Percentiles rank a stretch among this genome's conserved stretches.
These are phyloP conservation scores for Knipowitschia caucasica DNA, from an alignment of 2,797 vertebrate genomes.

Conservation along the genomic window DNA sequence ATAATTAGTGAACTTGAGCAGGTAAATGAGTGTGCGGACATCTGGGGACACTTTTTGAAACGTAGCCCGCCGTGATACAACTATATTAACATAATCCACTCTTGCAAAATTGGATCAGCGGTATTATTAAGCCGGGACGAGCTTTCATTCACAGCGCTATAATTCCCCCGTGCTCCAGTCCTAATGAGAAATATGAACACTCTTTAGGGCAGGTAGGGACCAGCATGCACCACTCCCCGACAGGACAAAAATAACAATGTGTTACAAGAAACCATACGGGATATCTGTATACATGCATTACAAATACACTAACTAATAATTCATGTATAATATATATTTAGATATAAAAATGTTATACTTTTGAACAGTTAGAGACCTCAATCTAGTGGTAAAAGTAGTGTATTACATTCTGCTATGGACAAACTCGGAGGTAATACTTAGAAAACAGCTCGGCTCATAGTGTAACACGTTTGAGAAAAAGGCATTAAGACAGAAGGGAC, in stretches of 20 bases:
- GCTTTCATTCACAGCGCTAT: constrained; percentile 56
- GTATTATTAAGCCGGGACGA: constrained; percentile 59
- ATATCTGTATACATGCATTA: constrained; percentile 40
- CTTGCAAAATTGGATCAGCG: constrained; percentile 66
- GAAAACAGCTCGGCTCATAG: too few species aligned
- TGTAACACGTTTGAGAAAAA: too few species aligned
- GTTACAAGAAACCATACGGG: constrained; percentile 44
- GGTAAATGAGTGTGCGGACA: constrained; percentile 42
- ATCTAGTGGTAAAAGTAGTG: too few species aligned
- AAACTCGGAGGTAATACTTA: too few species aligned
- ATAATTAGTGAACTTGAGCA: constrained; percentile 44
- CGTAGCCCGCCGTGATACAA: constrained; percentile 54
- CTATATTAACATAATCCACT: constrained; percentile 66
- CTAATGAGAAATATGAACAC: constrained; percentile 68
- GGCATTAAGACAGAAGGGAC: too few species aligned
- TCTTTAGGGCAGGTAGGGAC: constrained; percentile 63
- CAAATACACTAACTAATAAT: constrained; percentile 20
- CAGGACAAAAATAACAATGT: constrained; percentile 40
- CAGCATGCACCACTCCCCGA: constrained; percentile 32
- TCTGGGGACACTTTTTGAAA: constrained; percentile 25
- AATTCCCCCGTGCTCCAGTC: constrained; percentile 59
- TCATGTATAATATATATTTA: too few species aligned
- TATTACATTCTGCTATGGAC: too few species aligned
- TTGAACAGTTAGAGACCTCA: too few species aligned
- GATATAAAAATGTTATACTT: too few species aligned